These are phyloP conservation scores for Sebastiscus albofasciatus DNA, from an alignment of 2,797 vertebrate genomes.

Conservation along the genomic window DNA sequence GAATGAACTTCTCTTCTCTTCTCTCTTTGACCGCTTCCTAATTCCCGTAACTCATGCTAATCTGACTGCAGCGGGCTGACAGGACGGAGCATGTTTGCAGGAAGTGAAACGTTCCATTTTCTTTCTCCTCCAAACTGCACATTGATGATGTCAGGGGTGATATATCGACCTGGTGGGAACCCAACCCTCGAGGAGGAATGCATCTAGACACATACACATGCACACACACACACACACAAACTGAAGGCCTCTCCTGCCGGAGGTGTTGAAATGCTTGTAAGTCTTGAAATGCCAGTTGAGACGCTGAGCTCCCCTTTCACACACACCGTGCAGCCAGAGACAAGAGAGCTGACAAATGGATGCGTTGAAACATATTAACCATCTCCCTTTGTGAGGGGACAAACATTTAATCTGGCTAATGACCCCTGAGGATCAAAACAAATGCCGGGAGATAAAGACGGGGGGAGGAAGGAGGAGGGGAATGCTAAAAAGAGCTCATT, in stretches of 20 bases:
- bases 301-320: slow-evolving; percentile 73
- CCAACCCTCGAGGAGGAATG: slow-evolving; percentile 71
- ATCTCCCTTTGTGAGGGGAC: slow-evolving; percentile 82
- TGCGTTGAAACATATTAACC: slow-evolving; percentile 87
- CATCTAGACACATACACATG: slow-evolving; percentile 46
- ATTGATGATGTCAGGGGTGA: slow-evolving; percentile 80
- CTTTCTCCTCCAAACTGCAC: slow-evolving; percentile 64
- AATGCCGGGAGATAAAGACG: slow-evolving; percentile 74
- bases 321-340: slow-evolving; percentile 60
- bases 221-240: slow-evolving; percentile 16
- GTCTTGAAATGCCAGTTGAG: slow-evolving; percentile 83
- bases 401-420: slow-evolving; percentile 84
- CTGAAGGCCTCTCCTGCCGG: slow-evolving; percentile 64
- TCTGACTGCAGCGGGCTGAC: slow-evolving; percentile 73
- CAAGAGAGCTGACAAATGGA: slow-evolving; percentile 81
- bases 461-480: slow-evolving; percentile 45
- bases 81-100: slow-evolving; percentile 80
- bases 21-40: slow-evolving; percentile 18
- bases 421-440: slow-evolving; percentile 82
- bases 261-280: slow-evolving; percentile 83
- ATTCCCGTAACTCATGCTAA: slow-evolving; percentile 75
- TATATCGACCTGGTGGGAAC: slow-evolving; percentile 76
- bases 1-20: slow-evolving; percentile 27
- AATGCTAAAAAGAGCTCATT: slow-evolving; percentile 68
- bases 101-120: slow-evolving; percentile 76